Base-by-base conservation (phyloP, 2,888 invertebrate species). In the Diarsia rubi region DNA sequence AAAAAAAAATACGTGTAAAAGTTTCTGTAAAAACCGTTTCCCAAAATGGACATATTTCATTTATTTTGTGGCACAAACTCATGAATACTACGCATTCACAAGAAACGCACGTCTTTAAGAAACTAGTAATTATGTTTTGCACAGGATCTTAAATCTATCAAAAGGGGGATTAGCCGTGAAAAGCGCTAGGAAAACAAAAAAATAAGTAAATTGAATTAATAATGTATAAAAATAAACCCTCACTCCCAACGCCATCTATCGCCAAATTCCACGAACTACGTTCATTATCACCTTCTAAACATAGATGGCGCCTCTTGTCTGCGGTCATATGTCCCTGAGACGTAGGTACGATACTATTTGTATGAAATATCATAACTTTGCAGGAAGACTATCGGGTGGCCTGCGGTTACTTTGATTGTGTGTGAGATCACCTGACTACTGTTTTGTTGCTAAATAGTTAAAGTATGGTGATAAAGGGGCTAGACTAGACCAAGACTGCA, bases 281-380 rank as follows among this genome's bases (percentile, higher is more conserved):
- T 60, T 60, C 54, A 64, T 49, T 83, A 59, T 47, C 74, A 65
- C 37, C 63, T 9, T 69, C 64, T 74, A 80, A 85, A 83, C 11
- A 76, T 73, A 83, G 81, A 85, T 83, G 86, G 86, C 86, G 86
- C 86, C 86, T 64, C 45, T 60, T 21, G 67, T 72, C 78, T 82
- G 86, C 86, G 86, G 86, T 86, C 64, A 52, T 8, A 8, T 24
- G 81, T 68, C 86, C 86, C 73, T 86, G 84, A 77, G 75, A 37
- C 65, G 14, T 54, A 66, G 16, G 71, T 54, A 66, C 19, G 71
- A 8, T 54, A 66, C n/a, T 69, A 67, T 79, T 79, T 81, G 82
- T 82, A 82, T 84, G 70, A 67, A 81, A 85, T 83, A 78, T 86
- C 73, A 79, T 86, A 79, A 73, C 69, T 49, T 75, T 70, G 77